Percentiles rank a stretch among this genome's conserved stretches.
Evolutionary conservation across 64 coral and sea anemone species (phyloP).

Genomic region (Astreopora myriophthalma): DNA sequence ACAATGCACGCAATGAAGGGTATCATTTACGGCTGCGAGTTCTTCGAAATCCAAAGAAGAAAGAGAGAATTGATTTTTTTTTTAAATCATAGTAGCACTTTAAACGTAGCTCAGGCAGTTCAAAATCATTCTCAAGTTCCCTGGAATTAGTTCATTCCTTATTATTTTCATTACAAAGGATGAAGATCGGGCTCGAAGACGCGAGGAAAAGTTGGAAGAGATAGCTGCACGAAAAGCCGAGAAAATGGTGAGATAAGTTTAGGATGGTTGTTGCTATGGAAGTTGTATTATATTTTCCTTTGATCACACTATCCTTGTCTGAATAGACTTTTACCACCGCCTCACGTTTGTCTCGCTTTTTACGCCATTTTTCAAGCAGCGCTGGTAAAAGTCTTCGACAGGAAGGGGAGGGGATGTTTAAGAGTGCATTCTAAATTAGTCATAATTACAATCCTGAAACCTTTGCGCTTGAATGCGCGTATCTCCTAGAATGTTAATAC

Average conservation of each 20-base stretch:
- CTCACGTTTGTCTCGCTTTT: slow-evolving; percentile 76
- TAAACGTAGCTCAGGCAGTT: too few relatives aligned
- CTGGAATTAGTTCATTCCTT: neutral
- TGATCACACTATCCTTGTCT: neutral
- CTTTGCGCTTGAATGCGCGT: neutral
- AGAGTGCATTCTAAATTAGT: neutral
- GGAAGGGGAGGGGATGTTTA: too few relatives aligned
- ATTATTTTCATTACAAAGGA: slow-evolving; percentile 29
- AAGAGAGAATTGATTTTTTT: too few relatives aligned
- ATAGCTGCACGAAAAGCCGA: slow-evolving; percentile 84
- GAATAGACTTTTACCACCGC: too few relatives aligned
- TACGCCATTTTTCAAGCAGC: slow-evolving; percentile 82
- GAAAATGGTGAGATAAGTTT: slow-evolving; percentile 56
- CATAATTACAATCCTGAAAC: neutral
- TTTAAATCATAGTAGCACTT: too few relatives aligned
- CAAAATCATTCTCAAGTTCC: too few relatives aligned
- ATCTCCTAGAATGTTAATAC: neutral
- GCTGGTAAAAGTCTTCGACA: slow-evolving; percentile 79
- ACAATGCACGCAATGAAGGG: too few relatives aligned
- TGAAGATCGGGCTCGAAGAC: slow-evolving; percentile 75
- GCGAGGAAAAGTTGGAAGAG: slow-evolving; percentile 87
- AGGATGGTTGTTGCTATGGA: neutral
- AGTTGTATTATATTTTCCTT: neutral
- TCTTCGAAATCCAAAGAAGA: neutral
- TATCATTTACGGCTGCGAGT: neutral